Evolutionary conservation across 2,888 invertebrate genomes (phyloP).

Genomic region (Lasioglossum calceatum): DNA sequence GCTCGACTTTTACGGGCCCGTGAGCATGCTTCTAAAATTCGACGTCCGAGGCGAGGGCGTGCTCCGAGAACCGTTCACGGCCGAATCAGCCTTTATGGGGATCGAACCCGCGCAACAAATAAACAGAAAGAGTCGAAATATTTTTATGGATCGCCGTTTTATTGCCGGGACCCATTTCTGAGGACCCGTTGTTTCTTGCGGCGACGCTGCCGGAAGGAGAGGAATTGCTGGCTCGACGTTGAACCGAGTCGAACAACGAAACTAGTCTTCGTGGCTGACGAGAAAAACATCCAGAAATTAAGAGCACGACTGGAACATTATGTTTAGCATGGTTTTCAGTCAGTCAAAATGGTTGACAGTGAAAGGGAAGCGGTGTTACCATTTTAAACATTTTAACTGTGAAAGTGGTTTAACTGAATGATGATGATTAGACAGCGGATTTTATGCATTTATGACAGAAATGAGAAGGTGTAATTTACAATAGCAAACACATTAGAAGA

Average conservation of each 20-base stretch:
- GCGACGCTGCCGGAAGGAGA: constrained; percentile 6
- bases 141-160: constrained; percentile 53
- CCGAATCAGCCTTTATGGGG: constrained; percentile 5
- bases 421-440: too few relatives aligned
- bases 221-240: constrained; percentile 5
- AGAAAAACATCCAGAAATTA: neutral
- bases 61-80: constrained; percentile 10
- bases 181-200: constrained; percentile 7
- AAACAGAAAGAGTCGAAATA: constrained; percentile 44
- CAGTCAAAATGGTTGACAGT: neutral
- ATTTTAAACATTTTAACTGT: neutral
- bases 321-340: neutral
- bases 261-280: neutral
- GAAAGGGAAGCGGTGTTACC: neutral
- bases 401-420: too few relatives aligned
- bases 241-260: neutral
- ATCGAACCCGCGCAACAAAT: constrained; percentile 16
- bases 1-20: constrained; percentile 63
- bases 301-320: too few relatives aligned
- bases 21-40: constrained; percentile 58
- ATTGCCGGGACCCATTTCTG: constrained; percentile 19
- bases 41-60: constrained; percentile 25
- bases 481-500: too few relatives aligned
- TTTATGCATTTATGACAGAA: too few relatives aligned
- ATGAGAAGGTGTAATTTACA: too few relatives aligned